A percentile compares a stretch with the other conserved stretches of the same genome.
Evolutionary conservation across 1,140 invertebrate genomes (phyloP).

Genomic region (Adoxophyes honmai): DNA sequence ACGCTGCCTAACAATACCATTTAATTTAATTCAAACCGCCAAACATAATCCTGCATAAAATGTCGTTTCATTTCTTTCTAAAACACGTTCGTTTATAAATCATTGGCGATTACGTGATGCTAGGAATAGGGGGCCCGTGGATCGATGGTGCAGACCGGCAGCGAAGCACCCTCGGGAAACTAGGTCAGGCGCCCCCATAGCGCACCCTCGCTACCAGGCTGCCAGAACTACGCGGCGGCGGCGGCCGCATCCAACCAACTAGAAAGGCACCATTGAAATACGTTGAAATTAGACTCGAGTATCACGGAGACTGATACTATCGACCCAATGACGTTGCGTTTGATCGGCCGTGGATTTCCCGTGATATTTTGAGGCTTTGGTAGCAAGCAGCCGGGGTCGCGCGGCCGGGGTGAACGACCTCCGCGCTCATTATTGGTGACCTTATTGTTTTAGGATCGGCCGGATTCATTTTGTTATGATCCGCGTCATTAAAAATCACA

Average conservation of each 20-base stretch:
- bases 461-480: background rate
- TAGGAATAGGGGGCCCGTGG: constrained; percentile 36
- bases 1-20: constrained; percentile 3
- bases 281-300: no score
- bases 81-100: constrained; percentile 9
- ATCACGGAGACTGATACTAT: no score
- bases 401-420: no score
- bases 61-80: background rate
- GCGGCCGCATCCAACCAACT: constrained; percentile 32
- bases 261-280: background rate
- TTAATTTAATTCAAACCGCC: constrained; percentile 6
- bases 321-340: no score
- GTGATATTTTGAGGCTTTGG: no score
- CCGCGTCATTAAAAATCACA: background rate
- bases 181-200: constrained; percentile 56
- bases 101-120: constrained; percentile 12
- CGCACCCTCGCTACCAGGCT: constrained; percentile 45
- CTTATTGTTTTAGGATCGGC: background rate
- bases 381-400: no score
- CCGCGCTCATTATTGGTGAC: background rate
- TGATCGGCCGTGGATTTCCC: no score
- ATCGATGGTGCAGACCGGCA: constrained; percentile 53
- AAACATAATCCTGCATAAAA: constrained; percentile 13
- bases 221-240: constrained; percentile 35
- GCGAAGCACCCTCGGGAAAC: constrained; percentile 46